phyloP scores from a whole-genome alignment of 1,140 invertebrate genomes.

The Euwallacea similis region DNA sequence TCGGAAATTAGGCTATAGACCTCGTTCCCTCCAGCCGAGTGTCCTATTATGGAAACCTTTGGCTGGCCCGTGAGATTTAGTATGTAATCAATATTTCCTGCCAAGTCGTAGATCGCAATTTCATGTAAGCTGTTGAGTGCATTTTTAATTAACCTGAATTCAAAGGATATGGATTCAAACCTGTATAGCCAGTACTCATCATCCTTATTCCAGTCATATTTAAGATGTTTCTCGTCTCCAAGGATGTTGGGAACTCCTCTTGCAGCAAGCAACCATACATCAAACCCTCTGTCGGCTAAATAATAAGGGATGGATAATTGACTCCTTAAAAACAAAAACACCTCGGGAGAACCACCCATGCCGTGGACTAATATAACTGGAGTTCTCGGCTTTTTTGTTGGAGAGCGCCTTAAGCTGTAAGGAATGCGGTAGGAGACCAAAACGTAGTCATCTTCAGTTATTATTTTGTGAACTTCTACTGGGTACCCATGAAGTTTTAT shows the following conservation, averaged over 20 bases:
- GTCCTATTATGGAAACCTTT: conserved; percentile 44
- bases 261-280: conserved; percentile 73
- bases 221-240: conserved; percentile 42
- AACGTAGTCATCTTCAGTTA: conserved; percentile 30
- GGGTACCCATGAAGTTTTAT: conserved; percentile 27
- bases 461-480: conserved; percentile 21
- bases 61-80: conserved; percentile 38
- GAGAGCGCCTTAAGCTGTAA: not conserved
- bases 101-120: conserved; percentile 61
- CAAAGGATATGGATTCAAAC: not conserved
- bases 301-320: conserved; percentile 54
- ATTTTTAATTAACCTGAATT: not conserved
- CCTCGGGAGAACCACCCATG: conserved; percentile 12
- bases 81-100: conserved; percentile 63
- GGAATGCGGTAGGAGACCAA: conserved; percentile 29
- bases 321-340: not conserved
- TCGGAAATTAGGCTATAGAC: conserved; percentile 67
- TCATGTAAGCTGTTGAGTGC: conserved; percentile 45
- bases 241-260: conserved; percentile 65
- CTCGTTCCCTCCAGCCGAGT: conserved; percentile 61
- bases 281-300: conserved; percentile 70
- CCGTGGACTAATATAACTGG: conserved; percentile 22
- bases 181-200: conserved; percentile 3
- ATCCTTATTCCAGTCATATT: conserved; percentile 20
- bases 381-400: conserved; percentile 10